Evolutionary conservation across 1,140 invertebrate genomes (phyloP).

Genomic region (Caerostris darwini): DNA sequence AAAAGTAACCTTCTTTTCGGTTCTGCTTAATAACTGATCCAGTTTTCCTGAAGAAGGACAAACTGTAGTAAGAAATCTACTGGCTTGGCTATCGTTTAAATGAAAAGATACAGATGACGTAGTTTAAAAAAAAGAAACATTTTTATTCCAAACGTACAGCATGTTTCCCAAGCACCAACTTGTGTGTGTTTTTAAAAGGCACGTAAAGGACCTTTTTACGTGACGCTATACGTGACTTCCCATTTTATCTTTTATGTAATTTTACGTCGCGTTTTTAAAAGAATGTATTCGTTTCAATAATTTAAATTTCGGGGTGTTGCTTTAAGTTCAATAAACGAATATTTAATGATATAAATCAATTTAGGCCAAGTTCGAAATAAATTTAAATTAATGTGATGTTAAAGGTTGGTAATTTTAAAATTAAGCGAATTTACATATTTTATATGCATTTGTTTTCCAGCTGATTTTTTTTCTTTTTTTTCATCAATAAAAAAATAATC

Average conservation of each 20-base stretch:
- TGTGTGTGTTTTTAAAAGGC: neutral
- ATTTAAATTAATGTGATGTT: too few relatives aligned
- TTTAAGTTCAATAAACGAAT: too few relatives aligned
- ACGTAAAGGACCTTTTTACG: neutral
- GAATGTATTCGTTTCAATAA: neutral
- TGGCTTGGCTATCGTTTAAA: neutral
- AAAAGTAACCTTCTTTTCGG: neutral
- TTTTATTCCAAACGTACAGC: neutral
- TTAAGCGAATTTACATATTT: too few relatives aligned
- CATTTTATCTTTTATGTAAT: neutral
- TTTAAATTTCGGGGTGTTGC: neutral
- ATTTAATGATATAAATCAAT: too few relatives aligned
- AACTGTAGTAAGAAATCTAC: neutral
- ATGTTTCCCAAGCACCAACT: neutral
- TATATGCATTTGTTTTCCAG: slow-evolving; percentile 58
- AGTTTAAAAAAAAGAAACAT: neutral
- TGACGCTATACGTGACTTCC: neutral
- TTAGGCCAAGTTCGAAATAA: too few relatives aligned
- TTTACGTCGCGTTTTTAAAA: neutral
- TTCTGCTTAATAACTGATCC: neutral
- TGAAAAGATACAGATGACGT: neutral
- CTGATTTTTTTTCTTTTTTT: slow-evolving; percentile 17
- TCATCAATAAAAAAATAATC: neutral
- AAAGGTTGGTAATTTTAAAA: too few relatives aligned
- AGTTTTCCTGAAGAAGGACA: neutral